These are phyloP conservation scores for Cyrtodaria siliqua DNA, from an alignment of 2,888 invertebrate species.

Conservation along the genomic window DNA sequence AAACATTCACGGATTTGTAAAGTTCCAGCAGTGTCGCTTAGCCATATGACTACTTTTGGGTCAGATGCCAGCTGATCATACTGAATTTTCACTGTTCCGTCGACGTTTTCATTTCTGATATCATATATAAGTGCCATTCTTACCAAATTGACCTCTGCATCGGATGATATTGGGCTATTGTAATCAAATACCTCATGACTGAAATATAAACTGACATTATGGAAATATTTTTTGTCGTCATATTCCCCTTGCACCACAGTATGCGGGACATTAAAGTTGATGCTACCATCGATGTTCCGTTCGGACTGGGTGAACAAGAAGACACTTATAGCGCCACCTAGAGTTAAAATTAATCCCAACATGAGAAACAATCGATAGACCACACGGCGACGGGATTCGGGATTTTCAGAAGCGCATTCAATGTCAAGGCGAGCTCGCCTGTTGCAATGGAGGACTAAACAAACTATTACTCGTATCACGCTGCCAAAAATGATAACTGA, in stretches of 20 bases:
- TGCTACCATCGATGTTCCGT: slow-evolving; percentile 67
- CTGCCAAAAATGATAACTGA: slow-evolving; percentile 71
- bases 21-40: slow-evolving; percentile 35
- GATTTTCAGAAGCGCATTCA: slow-evolving; percentile 51
- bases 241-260: slow-evolving; percentile 71
- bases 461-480: slow-evolving; percentile 69
- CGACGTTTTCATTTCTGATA: slow-evolving; percentile 42
- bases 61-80: slow-evolving; percentile 51
- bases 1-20: slow-evolving; percentile 67
- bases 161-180: background rate
- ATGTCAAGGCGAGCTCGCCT: slow-evolving; percentile 60
- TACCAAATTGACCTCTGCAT: slow-evolving; percentile 57
- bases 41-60: slow-evolving; percentile 60
- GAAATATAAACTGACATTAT: slow-evolving; percentile 75
- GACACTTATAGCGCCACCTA: slow-evolving; percentile 69
- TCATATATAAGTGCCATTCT: slow-evolving; percentile 65
- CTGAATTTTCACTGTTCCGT: slow-evolving; percentile 56
- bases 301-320: slow-evolving; percentile 78
- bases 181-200: slow-evolving; percentile 71
- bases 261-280: slow-evolving; percentile 76
- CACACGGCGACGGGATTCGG: slow-evolving; percentile 66
- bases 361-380: slow-evolving; percentile 73
- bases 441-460: slow-evolving; percentile 67
- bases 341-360: slow-evolving; percentile 72
- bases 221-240: slow-evolving; percentile 77